Evolutionary conservation across 2,797 vertebrate species (phyloP).

Genomic region (Pseudocheirus occidentalis): DNA sequence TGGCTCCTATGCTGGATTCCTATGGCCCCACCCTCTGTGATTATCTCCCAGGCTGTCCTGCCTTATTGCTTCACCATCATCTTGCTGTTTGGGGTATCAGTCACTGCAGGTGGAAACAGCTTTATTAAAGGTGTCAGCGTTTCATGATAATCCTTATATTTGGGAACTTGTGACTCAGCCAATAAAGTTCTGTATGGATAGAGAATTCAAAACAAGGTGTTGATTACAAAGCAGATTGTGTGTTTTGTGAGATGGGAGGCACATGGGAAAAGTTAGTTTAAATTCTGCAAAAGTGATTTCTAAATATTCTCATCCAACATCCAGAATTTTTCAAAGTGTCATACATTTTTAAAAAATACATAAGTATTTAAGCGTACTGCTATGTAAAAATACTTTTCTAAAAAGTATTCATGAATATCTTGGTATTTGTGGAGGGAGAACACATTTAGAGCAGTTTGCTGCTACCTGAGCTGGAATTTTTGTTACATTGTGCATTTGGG

Average conservation of each 20-base stretch:
- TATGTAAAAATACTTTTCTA: background rate
- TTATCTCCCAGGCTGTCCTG: background rate
- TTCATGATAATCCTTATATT: constrained; percentile 80
- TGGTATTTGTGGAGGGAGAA: background rate
- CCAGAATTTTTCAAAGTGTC: background rate
- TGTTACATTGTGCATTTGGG: background rate
- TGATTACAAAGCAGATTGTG: background rate
- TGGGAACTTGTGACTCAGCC: constrained; percentile 82
- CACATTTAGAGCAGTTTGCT: background rate
- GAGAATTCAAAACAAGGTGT: background rate
- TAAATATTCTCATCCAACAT: background rate
- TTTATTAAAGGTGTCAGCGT: constrained; percentile 65
- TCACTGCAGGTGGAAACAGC: constrained; percentile 46
- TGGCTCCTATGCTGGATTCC: background rate
- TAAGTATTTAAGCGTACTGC: background rate
- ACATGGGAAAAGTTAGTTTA: background rate
- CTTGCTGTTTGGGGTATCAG: background rate
- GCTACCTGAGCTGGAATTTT: background rate
- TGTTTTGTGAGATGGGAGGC: background rate
- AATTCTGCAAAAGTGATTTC: constrained; percentile 1
- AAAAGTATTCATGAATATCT: background rate
- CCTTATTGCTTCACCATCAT: background rate
- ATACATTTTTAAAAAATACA: background rate
- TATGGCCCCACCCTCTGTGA: background rate
- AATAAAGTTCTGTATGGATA: constrained; percentile 50